Base-by-base conservation (phyloP, 2,888 invertebrate species). In the Dolichomitus sp. region DNA sequence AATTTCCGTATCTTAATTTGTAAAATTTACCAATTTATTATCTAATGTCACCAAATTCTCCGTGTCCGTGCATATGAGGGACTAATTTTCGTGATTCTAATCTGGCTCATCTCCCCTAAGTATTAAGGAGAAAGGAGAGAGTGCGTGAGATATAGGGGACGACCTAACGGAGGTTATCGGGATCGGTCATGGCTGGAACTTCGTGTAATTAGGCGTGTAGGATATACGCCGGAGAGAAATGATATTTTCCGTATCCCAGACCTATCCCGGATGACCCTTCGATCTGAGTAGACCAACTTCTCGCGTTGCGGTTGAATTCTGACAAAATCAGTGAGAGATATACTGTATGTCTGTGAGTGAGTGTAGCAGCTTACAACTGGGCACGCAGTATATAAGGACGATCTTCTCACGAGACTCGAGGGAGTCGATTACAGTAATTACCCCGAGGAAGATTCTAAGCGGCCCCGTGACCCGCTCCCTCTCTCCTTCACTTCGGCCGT, bases 371-470 rank as follows among this genome's bases (percentile, higher is more conserved):
- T n/a, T 19, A 61, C 4, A 19, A 37, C 11, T 17, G 17, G 2
- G 54, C 54, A 27, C 27, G 54, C 54, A 27, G 54, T 19, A 57
- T 48, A 48, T 45, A n/a, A 17, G n/a, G 48, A 42, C 14, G 37
- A 70, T 57, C 70, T 70, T 70, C 70, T 59, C 70, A 57, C 57
- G 70, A 65, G 52, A 50, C 74, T 50, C 23, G 54, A 74, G 54
- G 65, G 79, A 82, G 65, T 80, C 79, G 83, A 83, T 83, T 83
- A 83, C 79, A 76, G 83, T 83, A 83, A 83, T 83, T 83, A 83
- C 83, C 75, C 48, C 61, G 69, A 70, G 79, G 83, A 72, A 83
- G 83, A 83, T 83, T 83, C 79, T 80, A 72, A 83, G 72, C 75
- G 70, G 68, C 61, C 69, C 50, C 45, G 59, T 80, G 68, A 78